phyloP scores from a whole-genome alignment of 1,140 invertebrate genomes.

The Cotesia chilonis region DNA sequence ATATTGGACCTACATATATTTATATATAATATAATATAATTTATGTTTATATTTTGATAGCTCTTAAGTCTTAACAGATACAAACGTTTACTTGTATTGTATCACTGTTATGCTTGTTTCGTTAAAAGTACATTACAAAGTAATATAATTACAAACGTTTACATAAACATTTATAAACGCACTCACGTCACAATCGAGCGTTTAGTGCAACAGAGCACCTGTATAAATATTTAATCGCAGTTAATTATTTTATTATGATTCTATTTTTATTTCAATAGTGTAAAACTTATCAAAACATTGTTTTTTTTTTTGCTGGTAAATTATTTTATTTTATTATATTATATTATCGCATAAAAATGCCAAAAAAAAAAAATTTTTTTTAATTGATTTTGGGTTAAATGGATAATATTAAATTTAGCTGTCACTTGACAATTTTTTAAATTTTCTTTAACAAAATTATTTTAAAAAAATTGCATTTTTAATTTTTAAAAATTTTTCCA shows the following conservation, averaged over 20 bases:
- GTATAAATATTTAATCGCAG: slow-evolving; percentile 22
- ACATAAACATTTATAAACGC: slow-evolving; percentile 35
- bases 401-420: too few species aligned
- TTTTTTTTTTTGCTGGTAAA: too few species aligned
- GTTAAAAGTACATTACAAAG: background rate
- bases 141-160: background rate
- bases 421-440: too few species aligned
- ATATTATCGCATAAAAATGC: too few species aligned
- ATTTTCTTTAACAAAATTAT: too few species aligned
- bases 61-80: slow-evolving; percentile 30
- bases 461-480: background rate
- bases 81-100: too few species aligned
- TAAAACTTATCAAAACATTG: background rate
- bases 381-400: too few species aligned
- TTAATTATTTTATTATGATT: slow-evolving; percentile 1
- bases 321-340: too few species aligned
- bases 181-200: slow-evolving; percentile 27
- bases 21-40: background rate
- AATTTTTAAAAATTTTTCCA: too few species aligned
- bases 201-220: slow-evolving; percentile 27
- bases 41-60: too few species aligned
- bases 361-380: too few species aligned
- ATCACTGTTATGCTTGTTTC: background rate
- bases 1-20: background rate
- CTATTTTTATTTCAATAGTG: background rate